Conservation (phyloP, 2,888 invertebrate genomes). For the Meta bourneti region DNA sequence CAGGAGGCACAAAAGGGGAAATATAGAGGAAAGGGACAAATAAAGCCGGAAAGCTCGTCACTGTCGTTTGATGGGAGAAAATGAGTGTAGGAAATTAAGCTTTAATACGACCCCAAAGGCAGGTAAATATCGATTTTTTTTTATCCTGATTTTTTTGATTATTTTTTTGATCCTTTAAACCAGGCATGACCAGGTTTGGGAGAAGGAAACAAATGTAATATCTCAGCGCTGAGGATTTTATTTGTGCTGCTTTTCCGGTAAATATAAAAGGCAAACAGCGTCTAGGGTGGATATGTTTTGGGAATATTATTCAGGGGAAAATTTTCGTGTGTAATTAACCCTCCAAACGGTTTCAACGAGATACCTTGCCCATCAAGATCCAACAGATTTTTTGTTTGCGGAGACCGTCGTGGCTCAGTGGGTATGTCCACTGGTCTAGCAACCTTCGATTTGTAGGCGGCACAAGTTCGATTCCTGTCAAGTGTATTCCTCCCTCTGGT, state of each 20-base stretch:
- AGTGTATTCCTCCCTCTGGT: too few species aligned
- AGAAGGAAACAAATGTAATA: slow-evolving; percentile 4
- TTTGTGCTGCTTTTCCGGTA: background rate
- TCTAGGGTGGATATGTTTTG: slow-evolving; percentile 1
- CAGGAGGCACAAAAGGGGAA: background rate
- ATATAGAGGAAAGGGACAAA: background rate
- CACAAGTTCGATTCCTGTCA: too few species aligned
- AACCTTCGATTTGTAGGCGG: too few species aligned
- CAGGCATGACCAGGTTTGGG: background rate
- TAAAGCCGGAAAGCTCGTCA: background rate
- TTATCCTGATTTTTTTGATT: too few species aligned
- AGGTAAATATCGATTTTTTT: slow-evolving; percentile 30
- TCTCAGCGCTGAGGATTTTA: slow-evolving; percentile 4
- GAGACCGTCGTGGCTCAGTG: too few species aligned
- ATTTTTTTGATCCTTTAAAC: too few species aligned
- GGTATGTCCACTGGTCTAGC: too few species aligned
- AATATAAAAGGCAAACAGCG: slow-evolving; percentile 5
- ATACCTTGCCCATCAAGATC: too few species aligned
- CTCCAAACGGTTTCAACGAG: too few species aligned
- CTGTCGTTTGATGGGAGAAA: background rate
- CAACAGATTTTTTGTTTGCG: too few species aligned
- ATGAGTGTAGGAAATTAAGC: background rate
- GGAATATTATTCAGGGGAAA: background rate
- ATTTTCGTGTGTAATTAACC: background rate
- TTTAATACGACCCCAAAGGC: slow-evolving; percentile 3